A percentile compares a stretch with the other conserved stretches of the same genome.
Conservation (phyloP, 2,888 invertebrate genomes). For the Alsophila aescularia region DNA sequence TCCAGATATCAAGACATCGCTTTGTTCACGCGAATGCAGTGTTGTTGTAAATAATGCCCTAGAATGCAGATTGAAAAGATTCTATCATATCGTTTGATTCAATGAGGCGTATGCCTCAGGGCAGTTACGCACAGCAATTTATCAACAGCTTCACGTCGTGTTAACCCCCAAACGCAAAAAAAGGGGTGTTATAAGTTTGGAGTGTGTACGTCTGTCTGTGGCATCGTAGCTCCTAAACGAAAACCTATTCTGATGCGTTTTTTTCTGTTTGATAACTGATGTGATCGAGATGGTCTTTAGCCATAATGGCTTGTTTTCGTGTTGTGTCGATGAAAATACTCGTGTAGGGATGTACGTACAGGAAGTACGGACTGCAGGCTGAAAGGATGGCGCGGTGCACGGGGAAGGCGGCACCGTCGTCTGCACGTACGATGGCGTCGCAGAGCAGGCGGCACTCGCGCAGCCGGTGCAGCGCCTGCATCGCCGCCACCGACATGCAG, state of each 20-base stretch:
- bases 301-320: no score
- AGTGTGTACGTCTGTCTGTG: no score
- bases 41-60: conserved; percentile 94
- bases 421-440: conserved; percentile 92
- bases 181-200: no score
- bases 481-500: conserved; percentile 92
- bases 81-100: no score
- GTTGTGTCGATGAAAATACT: neutral
- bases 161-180: no score
- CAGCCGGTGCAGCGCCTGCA: conserved; percentile 93
- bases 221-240: no score
- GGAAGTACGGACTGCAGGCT: conserved; percentile 95
- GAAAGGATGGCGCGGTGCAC: conserved; percentile 94
- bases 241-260: no score
- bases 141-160: no score
- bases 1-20: conserved; percentile 90
- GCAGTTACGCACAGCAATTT: no score
- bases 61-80: conserved; percentile 23
- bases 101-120: no score
- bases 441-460: conserved; percentile 93
- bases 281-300: no score
- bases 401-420: conserved; percentile 92
- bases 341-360: conserved; percentile 77
- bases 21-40: conserved; percentile 87
- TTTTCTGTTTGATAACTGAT: no score